Evolutionary conservation across 2,113 vertebrate genomes (phyloP).

Genomic region (Periophthalmodon schlosseri): DNA sequence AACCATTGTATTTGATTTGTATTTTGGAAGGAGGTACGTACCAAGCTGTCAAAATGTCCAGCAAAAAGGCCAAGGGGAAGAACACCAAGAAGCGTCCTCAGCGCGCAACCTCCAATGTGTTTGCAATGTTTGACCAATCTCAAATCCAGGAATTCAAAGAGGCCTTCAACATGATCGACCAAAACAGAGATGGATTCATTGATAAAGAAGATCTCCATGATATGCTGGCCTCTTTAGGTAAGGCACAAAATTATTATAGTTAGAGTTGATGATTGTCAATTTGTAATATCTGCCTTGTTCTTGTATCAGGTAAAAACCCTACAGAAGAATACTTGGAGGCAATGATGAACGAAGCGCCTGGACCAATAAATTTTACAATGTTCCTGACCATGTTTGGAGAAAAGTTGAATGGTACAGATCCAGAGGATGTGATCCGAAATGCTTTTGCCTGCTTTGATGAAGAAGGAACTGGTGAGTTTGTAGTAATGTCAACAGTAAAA

Average conservation of each 20-base stretch:
- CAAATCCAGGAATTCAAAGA: conserved; percentile 96
- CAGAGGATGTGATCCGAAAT: conserved; percentile 91
- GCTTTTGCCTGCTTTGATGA: conserved; percentile 96
- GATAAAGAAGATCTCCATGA: conserved; percentile 94
- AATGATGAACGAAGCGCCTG: conserved; percentile 95
- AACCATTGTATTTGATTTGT: not conserved
- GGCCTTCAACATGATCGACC: conserved; percentile 95
- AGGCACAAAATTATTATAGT: not conserved
- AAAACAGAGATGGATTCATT: conserved; percentile 92
- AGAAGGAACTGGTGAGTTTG: conserved; percentile 84
- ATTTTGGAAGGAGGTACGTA: conserved; percentile 10
- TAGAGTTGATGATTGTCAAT: not conserved
- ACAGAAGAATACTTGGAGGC: conserved; percentile 90
- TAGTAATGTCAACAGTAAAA: not conserved
- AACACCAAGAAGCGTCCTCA: conserved; percentile 95
- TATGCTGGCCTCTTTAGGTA: conserved; percentile 92
- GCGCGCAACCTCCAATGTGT: conserved; percentile 92
- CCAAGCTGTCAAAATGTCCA: conserved; percentile 82
- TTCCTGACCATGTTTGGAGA: conserved; percentile 98
- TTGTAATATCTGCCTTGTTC: not conserved
- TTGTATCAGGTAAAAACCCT: conserved; percentile 86
- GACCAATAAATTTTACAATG: conserved; percentile 96
- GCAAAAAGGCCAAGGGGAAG: conserved; percentile 94
- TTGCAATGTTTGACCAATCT: conserved; percentile 94
- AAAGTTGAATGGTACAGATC: conserved; percentile 83